phyloP scores from a whole-genome alignment of 2,888 invertebrate species.

The Papilio protenor region DNA sequence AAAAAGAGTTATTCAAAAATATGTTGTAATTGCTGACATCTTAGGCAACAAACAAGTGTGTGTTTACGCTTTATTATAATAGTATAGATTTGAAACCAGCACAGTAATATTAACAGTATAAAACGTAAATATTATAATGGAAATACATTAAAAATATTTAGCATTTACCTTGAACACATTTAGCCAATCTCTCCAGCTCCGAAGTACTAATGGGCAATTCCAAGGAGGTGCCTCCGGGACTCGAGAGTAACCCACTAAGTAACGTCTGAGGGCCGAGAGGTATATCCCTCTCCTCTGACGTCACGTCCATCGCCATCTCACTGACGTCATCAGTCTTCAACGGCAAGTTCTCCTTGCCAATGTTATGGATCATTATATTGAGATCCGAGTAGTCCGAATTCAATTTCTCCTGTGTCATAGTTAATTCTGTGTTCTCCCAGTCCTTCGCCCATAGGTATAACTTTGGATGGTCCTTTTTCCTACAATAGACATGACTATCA shows the following conservation, averaged over 20 bases:
- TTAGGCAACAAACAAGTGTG: too few relatives aligned
- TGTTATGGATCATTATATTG: conserved; percentile 68
- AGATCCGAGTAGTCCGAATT: conserved; percentile 77
- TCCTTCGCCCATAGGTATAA: conserved; percentile 94
- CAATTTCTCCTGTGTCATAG: conserved; percentile 64
- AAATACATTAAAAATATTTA: neutral
- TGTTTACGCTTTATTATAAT: too few relatives aligned
- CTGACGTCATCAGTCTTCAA: conserved; percentile 60
- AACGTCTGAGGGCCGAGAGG: conserved; percentile 27
- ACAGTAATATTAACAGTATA: too few relatives aligned
- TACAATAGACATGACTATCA: conserved; percentile 52
- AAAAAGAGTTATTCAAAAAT: too few relatives aligned
- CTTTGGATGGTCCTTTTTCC: conserved; percentile 92
- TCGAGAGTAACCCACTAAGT: conserved; percentile 57
- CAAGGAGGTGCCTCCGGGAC: conserved; percentile 68
- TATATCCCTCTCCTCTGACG: conserved; percentile 49
- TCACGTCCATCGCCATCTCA: conserved; percentile 57
- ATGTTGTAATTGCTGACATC: too few relatives aligned
- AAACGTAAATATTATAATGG: too few relatives aligned
- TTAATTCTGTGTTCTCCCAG: conserved; percentile 86
- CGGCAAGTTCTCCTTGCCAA: conserved; percentile 73
- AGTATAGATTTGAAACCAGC: too few relatives aligned
- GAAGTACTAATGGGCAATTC: conserved; percentile 74
- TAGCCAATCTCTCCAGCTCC: conserved; percentile 74
- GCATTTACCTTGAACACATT: conserved; percentile 71